Percentiles rank a stretch among this genome's conserved stretches.
These are phyloP conservation scores for Oncopodura yosiiana DNA, from an alignment of 1,140 invertebrate genomes.

Conservation along the genomic window DNA sequence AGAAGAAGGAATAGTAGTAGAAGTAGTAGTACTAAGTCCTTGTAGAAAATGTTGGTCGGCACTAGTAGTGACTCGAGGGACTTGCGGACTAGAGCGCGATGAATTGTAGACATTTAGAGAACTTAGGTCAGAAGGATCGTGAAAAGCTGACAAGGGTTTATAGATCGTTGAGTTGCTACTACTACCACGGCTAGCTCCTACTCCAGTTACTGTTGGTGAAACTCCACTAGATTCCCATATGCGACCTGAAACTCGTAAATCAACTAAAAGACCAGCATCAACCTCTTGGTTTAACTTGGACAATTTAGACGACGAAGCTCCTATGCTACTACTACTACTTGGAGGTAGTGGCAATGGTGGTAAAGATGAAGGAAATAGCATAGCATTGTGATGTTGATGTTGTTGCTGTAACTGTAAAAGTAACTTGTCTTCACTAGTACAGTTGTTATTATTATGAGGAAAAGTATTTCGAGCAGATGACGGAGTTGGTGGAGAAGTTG, in stretches of 20 bases:
- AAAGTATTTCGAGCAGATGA: not conserved
- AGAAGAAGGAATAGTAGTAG: not conserved
- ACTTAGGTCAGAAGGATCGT: conserved; percentile 34
- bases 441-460: not conserved
- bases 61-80: conserved; percentile 9
- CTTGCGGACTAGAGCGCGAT: conserved; percentile 27
- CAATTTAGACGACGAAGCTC: conserved; percentile 10
- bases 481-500: not conserved
- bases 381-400: conserved; percentile 9
- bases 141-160: conserved; percentile 36
- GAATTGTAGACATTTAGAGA: conserved; percentile 35
- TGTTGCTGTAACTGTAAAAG: not conserved
- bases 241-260: conserved; percentile 36
- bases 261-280: conserved; percentile 31
- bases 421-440: not conserved
- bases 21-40: not conserved
- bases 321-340: conserved; percentile 1
- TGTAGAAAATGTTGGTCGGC: conserved; percentile 4
- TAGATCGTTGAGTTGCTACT: conserved; percentile 22
- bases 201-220: not conserved
- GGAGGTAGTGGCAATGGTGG: conserved; percentile 9
- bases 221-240: conserved; percentile 30
- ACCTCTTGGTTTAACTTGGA: not conserved
- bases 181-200: not conserved
- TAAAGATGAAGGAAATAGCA: conserved; percentile 7